Conservation (phyloP, 2,888 invertebrate genomes). For the Clanis bilineata region DNA sequence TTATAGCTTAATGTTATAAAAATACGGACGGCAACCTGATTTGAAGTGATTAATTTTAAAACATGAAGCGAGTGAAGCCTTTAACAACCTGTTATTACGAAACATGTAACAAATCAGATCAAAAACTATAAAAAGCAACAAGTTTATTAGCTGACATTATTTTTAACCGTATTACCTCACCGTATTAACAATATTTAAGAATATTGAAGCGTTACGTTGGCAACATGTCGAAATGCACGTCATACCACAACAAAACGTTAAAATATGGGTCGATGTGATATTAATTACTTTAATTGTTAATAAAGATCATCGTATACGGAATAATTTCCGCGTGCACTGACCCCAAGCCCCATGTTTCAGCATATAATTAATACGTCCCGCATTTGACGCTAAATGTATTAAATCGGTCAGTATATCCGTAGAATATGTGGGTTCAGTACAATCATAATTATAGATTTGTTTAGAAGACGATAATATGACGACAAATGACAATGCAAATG, state of each 20-base stretch:
- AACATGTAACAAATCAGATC: neutral
- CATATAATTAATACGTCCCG: neutral
- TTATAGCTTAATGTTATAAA: too few species aligned
- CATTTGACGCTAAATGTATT: neutral
- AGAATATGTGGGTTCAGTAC: neutral
- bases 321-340: constrained; percentile 29
- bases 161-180: neutral
- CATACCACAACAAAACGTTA: constrained; percentile 9
- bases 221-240: constrained; percentile 1
- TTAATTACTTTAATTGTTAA: constrained; percentile 22
- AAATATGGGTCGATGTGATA: constrained; percentile 12
- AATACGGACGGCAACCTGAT: neutral
- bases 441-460: neutral
- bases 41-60: neutral
- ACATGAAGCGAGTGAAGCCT: neutral
- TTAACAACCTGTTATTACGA: neutral
- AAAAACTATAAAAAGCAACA: neutral
- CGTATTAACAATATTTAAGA: constrained; percentile 6
- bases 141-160: neutral
- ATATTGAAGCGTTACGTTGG: neutral
- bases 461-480: too few species aligned
- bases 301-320: constrained; percentile 40
- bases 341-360: constrained; percentile 1
- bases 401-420: neutral
- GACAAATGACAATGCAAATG: too few species aligned